Evolutionary conservation across 2,888 invertebrate species (phyloP).

Genomic region (Augochlorella aurata): DNA sequence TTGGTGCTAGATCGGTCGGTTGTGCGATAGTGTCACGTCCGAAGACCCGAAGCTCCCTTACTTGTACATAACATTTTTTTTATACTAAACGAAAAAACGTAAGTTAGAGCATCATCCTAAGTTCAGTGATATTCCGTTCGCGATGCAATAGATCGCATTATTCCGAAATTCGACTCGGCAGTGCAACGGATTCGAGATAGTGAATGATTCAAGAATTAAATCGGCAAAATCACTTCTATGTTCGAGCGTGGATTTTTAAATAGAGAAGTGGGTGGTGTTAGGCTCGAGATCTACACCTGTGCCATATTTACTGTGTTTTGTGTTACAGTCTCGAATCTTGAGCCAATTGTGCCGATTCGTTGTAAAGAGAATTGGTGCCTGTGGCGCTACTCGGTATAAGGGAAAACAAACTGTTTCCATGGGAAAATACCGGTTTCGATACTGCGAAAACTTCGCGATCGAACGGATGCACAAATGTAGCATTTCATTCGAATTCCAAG

Average conservation of each 20-base stretch:
- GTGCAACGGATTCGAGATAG: constrained; percentile 44
- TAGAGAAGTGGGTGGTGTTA: constrained; percentile 56
- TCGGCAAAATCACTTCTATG: constrained; percentile 13
- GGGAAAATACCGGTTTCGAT: constrained; percentile 16
- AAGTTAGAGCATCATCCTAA: constrained; percentile 58
- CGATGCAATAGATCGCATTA: neutral
- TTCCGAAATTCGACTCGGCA: constrained; percentile 17
- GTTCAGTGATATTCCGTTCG: constrained; percentile 35
- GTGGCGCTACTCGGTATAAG: constrained; percentile 15
- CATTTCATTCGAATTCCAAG: neutral
- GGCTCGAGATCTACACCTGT: constrained; percentile 37
- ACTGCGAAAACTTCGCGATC: neutral
- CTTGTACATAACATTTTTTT: constrained; percentile 77
- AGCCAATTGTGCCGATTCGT: constrained; percentile 18
- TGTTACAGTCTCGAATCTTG: constrained; percentile 19
- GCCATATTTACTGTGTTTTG: constrained; percentile 50
- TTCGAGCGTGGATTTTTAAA: constrained; percentile 42
- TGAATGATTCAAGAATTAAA: constrained; percentile 58
- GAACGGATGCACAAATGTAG: neutral
- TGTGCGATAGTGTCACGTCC: constrained; percentile 71
- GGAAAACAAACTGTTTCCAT: neutral
- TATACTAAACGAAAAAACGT: constrained; percentile 67
- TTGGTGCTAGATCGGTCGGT: constrained; percentile 76
- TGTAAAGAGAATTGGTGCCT: neutral
- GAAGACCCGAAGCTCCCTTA: constrained; percentile 65